phyloP scores from a whole-genome alignment of 2,797 vertebrate species.

The Erpetoichthys calabaricus region DNA sequence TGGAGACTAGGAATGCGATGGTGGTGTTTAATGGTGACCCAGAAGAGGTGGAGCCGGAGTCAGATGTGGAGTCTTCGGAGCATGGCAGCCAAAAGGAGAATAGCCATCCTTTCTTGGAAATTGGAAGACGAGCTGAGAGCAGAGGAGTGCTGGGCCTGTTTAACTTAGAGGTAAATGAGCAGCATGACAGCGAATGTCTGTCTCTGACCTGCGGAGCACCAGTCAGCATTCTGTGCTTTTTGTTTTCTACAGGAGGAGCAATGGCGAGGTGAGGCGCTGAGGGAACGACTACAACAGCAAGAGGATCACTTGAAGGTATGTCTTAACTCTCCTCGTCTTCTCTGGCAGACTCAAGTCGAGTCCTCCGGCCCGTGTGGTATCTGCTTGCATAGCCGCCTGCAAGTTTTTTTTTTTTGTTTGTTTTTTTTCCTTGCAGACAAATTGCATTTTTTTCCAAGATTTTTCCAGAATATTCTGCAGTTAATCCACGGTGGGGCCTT shows the following conservation, averaged over 20 bases:
- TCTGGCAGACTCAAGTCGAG: too few relatives aligned
- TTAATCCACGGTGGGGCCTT: too few relatives aligned
- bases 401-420: too few relatives aligned
- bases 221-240: not conserved
- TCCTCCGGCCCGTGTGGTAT: too few relatives aligned
- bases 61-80: conserved; percentile 26
- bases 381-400: too few relatives aligned
- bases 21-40: conserved; percentile 45
- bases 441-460: too few relatives aligned
- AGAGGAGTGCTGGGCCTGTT: conserved; percentile 2
- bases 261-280: conserved; percentile 53
- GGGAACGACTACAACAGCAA: conserved; percentile 51
- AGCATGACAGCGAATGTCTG: not conserved
- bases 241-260: conserved; percentile 50
- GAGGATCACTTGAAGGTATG: conserved; percentile 65
- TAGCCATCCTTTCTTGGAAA: conserved; percentile 17
- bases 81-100: conserved; percentile 36
- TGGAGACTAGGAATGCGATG: conserved; percentile 40
- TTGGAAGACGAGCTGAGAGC: conserved; percentile 11
- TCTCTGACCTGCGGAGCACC: not conserved
- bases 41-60: conserved; percentile 30
- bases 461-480: too few relatives aligned
- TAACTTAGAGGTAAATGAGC: conserved; percentile 17
- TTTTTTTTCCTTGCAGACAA: too few relatives aligned
- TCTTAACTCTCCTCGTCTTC: not conserved